Evolutionary conservation across 2,888 invertebrate species (phyloP).

Genomic region (Amphipyra berbera): DNA sequence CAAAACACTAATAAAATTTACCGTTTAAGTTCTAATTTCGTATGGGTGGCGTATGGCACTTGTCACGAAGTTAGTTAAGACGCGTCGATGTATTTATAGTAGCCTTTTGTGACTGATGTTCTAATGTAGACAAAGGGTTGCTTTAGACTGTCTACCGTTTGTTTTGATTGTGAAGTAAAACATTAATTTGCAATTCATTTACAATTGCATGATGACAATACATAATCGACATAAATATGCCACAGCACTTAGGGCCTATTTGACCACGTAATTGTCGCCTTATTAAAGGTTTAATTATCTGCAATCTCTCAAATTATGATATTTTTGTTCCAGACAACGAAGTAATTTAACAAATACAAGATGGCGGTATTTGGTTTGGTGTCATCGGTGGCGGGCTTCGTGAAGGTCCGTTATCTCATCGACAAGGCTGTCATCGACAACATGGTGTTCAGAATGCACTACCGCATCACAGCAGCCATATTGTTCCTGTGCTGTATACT

Average conservation of each 20-base stretch:
- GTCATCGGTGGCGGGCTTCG: constrained; percentile 96
- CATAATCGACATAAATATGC: constrained; percentile 12
- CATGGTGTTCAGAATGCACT: constrained; percentile 96
- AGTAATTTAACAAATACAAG: constrained; percentile 73
- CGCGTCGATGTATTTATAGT: constrained; percentile 77
- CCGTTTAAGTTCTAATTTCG: constrained; percentile 83
- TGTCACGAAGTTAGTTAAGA: constrained; percentile 71
- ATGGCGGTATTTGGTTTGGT: constrained; percentile 96
- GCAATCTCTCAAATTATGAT: constrained; percentile 3
- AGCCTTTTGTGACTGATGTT: constrained; percentile 68
- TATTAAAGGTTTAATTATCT: constrained; percentile 21
- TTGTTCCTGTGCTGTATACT: constrained; percentile 96
- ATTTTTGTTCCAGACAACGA: constrained; percentile 71
- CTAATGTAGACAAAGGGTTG: constrained; percentile 57
- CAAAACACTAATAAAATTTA: constrained; percentile 80
- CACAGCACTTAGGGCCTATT: constrained; percentile 8
- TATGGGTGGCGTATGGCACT: constrained; percentile 80
- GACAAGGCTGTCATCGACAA: constrained; percentile 97
- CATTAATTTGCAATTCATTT: constrained; percentile 27
- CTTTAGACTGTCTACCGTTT: constrained; percentile 30
- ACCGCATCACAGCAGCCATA: constrained; percentile 96
- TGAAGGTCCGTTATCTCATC: constrained; percentile 96
- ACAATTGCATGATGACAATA: constrained; percentile 15
- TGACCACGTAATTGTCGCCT: constrained; percentile 13
- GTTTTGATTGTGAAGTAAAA: constrained; percentile 32